Base-by-base conservation (phyloP, 1,140 invertebrate genomes). In the Lordiphosa mommai region DNA sequence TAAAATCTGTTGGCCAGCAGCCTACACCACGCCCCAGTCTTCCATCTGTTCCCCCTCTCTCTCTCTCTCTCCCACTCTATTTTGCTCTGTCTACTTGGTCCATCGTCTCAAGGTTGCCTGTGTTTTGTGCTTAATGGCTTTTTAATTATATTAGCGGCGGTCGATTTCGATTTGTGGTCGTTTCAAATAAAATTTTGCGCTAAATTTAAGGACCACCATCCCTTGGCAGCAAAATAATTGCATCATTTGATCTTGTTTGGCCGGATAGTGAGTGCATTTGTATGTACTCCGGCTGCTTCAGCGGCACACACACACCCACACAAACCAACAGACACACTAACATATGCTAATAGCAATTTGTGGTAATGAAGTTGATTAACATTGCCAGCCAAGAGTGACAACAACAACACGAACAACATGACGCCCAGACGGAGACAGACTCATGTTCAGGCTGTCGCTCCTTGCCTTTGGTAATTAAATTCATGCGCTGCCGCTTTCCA, bases 311-410 rank as follows among this genome's bases (percentile, higher is more conserved):
- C 30, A 14, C 40, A 30, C 49, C 40, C 40, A 47, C 47, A 77
- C 43, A 43, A n/a, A n/a, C n/a, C n/a, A n/a, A n/a, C n/a, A n/a
- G 53, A 34, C 65, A 72, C 77, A 82, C 77, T 82, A 84, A 82
- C 76, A 82, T 82, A 82, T 82, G 76, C 76, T 82, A 82, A 82
- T 82, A 84, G 72, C 76, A 82, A 84, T 82, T 82, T 82, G 76
- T 77, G 76, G 76, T 84, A 82, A 82, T 82, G 76, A 82, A 82
- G 76, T 82, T 82, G 76, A 82, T 82, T 82, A 82, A 84, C 76
- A 84, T 82, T 84, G 76, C 40, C 76, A 82, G 72, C 76, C 76
- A 72, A 61, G 72, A 84, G 72, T 84, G 72, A 76, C 71, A 82
- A 72, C 70, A 82, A 71, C 77, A 63, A 37, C 47, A 67, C 46